Evolutionary conservation across 2,113 vertebrate species (phyloP).

Genomic region (Leptocoma aspasia): DNA sequence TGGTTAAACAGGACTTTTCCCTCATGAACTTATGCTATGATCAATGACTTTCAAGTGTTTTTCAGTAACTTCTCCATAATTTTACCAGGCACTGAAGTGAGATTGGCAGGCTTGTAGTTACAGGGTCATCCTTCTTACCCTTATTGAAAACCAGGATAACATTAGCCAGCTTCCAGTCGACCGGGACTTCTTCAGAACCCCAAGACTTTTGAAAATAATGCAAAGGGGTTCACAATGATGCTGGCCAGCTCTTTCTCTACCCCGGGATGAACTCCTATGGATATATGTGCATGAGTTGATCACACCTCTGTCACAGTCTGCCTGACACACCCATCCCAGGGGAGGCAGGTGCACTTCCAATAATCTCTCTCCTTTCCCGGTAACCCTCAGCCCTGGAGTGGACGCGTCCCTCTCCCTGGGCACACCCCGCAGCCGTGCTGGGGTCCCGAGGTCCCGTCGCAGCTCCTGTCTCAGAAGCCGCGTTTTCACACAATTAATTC

Average conservation of each 20-base stretch:
- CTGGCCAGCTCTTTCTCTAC: too few species aligned
- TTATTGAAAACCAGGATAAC: background rate
- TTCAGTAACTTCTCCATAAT: background rate
- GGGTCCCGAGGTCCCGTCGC: background rate
- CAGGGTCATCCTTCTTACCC: background rate
- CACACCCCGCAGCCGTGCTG: background rate
- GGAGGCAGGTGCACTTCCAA: background rate
- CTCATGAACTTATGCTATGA: background rate
- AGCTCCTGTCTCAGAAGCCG: background rate
- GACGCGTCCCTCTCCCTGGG: background rate
- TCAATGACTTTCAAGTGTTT: background rate
- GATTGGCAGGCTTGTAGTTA: background rate
- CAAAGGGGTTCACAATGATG: rapidly evolving
- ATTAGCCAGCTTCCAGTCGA: rapidly evolving
- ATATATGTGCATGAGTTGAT: background rate
- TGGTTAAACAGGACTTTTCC: background rate
- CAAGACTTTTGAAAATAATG: background rate
- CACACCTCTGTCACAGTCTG: background rate
- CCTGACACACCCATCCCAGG: background rate
- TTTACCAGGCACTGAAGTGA: background rate
- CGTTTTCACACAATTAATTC: background rate
- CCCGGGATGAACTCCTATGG: background rate
- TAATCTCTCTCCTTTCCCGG: background rate
- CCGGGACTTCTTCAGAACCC: background rate
- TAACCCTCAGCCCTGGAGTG: background rate